Base-by-base conservation (phyloP, 1,140 invertebrate genomes). In the Archegozetes longisetosus region DNA sequence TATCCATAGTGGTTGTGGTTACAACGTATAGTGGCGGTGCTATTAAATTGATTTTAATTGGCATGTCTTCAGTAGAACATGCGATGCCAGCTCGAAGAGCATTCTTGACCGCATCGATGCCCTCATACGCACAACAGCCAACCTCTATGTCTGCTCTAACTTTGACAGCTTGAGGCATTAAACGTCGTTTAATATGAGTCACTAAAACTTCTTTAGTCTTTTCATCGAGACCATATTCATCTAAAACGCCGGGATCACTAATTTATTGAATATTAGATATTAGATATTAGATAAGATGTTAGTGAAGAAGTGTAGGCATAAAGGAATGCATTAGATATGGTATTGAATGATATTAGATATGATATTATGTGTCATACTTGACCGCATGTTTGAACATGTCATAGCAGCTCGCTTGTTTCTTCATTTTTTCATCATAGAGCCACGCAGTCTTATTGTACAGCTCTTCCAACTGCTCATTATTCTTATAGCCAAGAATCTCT, bases 331-430 rank as follows among this genome's bases (percentile, higher is more conserved):
- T 9, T 13, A 12, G 24, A 55, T 12, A 55, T 55, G 24, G 54
- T 28, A n/a, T 40, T 2, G 12, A 48, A 32, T 59, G 24, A 24
- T 55, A 23, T 51, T 23, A 23, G 56, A n/a, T 63, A 46, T 23
- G n/a, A 50, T 25, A 50, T 23, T 48, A 13, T n/a, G 24, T 20
- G 23, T 47, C 55, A 27, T 47, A 95, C 91, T 84, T 78, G 53
- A 98, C 93, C 67, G 93, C 89, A 75, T 95, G 90, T 75, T 98
- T 98, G 70, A 99, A 99, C 65, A 90, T 88, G 73, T 99, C 96
- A 75, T 96, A 98, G 51, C 92, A 88, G 46, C 87, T 89, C 23
- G 84, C 85, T 71, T 91, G 88, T 71, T 92, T 96, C 70, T 94
- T 97, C 68, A 88, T 87, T 73, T 98, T 98, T 67, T 90, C 86